Evolutionary conservation across 2,888 invertebrate species (phyloP), one percentile per base, ranked within the genome.

Genomic region (Trilocha varians): DNA sequence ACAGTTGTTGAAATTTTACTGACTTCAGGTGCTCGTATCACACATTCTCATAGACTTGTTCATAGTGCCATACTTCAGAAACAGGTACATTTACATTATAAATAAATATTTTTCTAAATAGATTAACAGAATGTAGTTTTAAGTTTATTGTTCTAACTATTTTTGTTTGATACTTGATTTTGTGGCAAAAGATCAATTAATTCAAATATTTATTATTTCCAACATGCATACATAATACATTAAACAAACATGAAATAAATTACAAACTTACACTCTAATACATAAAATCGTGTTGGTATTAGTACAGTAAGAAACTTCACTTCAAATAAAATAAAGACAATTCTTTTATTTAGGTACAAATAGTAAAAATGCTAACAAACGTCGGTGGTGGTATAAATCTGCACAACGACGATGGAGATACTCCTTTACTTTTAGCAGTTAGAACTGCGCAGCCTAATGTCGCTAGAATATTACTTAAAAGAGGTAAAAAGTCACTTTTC

Each of bases 31-130:
- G 93, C 93, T 2, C 88, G 92, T 39, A 82, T 92, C 9, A 88
- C 91, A 34, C 91, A 91, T 48, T 90, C 90, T 1, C 91, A 92
- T 62, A 88, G 88, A 66, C 78, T 93, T 34, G 67, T 93, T 38
- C 93, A 93, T 56, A 87, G 88, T 53, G 91, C 92, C 13, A 88
- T 92, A 8, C 74, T 88, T 45, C 88, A 89, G 55, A 82, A 89
- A 55, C 89, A 91, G 70, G 82, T 76, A 46, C 39, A 41, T 38
- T 34, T 76, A 46, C 39, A 41, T 38, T 34, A 32, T 25, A 25
- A 25, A 11, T 3, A 2, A 25, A 9, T 25, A 25, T 9, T 25
- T 9, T 13, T 34, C 8, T 36, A 18, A 15, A 1, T 33, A 18
- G 13, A 9, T 34, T 34, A 13, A 13, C 1, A 9, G 11, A 17